phyloP scores from a whole-genome alignment of 37 sponge, comb jelly and placozoan species.

The Oscarella lobularis region DNA sequence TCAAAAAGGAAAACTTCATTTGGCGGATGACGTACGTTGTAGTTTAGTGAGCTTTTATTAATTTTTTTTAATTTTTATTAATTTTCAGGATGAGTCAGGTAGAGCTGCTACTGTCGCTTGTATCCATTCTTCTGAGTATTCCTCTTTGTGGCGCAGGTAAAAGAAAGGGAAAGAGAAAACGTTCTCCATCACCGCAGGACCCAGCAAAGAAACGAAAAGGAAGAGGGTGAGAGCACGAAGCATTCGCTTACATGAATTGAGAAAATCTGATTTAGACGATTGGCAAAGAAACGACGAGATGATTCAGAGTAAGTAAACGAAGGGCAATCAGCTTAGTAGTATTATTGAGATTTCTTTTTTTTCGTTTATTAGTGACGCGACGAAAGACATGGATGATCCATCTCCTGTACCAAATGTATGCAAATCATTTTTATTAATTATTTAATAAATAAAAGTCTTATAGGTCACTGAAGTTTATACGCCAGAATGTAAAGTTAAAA shows the following conservation, averaged over 20 bases:
- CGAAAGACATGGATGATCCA: slow-evolving; percentile 9
- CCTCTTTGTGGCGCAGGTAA: no score
- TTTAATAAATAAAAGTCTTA: not conserved
- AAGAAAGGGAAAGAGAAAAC: not conserved
- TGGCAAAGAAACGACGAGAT: not conserved
- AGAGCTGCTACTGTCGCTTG: no score
- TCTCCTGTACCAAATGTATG: slow-evolving; percentile 5
- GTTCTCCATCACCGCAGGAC: not conserved
- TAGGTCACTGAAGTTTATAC: slow-evolving; percentile 9
- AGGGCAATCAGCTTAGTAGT: no score
- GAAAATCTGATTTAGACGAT: not conserved
- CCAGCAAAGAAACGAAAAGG: not conserved
- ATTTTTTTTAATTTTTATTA: no score
- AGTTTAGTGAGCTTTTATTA: no score
- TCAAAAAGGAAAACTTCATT: no score
- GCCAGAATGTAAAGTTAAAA: slow-evolving; percentile 2
- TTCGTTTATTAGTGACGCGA: not conserved
- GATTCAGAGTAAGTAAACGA: not conserved
- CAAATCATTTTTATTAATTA: not conserved
- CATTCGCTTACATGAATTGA: not conserved
- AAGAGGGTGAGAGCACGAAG: not conserved
- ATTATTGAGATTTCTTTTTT: no score
- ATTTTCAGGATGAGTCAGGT: no score
- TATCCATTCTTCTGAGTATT: no score
- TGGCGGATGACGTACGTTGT: no score